A percentile compares a stretch with the other conserved stretches of the same genome.
Evolutionary conservation across 1,140 invertebrate species (phyloP).

Genomic region (Saxidomus purpurata): DNA sequence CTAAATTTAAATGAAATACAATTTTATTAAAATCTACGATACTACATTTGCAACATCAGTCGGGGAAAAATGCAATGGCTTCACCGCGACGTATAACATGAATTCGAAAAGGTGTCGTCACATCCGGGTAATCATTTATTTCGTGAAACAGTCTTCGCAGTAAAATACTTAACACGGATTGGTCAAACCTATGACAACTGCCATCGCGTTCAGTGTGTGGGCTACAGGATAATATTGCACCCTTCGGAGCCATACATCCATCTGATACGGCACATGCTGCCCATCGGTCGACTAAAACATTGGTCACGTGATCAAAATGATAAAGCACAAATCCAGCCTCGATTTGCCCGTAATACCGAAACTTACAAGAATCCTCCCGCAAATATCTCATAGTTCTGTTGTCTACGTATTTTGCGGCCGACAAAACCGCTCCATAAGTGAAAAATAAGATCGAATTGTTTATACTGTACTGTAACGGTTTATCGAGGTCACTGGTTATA

Average conservation of each 20-base stretch:
- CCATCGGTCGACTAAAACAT: not conserved
- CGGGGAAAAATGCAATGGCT: slow-evolving; percentile 40
- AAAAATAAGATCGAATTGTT: not conserved
- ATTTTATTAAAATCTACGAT: too few relatives aligned
- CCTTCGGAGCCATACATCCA: slow-evolving; percentile 3
- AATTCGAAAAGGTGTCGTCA: slow-evolving; percentile 27
- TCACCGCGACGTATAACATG: slow-evolving; percentile 33
- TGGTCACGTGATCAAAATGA: not conserved
- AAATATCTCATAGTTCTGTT: not conserved
- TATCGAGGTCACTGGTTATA: not conserved
- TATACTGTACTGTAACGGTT: not conserved
- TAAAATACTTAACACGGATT: slow-evolving; percentile 28
- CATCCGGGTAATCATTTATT: not conserved
- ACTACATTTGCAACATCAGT: too few relatives aligned
- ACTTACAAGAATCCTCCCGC: slow-evolving; percentile 41
- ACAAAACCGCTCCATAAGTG: not conserved
- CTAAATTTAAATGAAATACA: too few relatives aligned
- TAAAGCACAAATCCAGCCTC: not conserved
- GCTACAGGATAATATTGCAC: not conserved
- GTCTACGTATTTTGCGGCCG: not conserved
- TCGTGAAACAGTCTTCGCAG: not conserved
- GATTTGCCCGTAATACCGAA: not conserved
- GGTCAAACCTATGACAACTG: slow-evolving; percentile 17
- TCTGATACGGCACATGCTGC: not conserved
- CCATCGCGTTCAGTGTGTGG: not conserved